phyloP scores from a whole-genome alignment of 2,888 invertebrate genomes.

The Drosophila hamatofila region DNA sequence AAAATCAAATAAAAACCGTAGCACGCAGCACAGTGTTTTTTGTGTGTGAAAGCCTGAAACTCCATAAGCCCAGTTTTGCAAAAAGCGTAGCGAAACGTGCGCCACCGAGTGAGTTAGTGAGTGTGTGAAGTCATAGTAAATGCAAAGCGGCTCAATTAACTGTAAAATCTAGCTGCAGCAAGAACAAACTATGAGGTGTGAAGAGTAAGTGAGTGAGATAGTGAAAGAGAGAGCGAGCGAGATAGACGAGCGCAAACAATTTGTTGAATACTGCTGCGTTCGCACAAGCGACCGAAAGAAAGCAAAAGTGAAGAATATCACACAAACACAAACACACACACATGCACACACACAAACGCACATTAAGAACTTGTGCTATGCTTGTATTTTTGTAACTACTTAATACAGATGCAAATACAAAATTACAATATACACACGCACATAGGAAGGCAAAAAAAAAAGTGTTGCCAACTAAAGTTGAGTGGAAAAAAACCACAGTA shows the following conservation, averaged over 20 bases:
- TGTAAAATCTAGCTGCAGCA: constrained; percentile 54
- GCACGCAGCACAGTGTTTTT: constrained; percentile 38
- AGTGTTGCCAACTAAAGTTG: constrained; percentile 56
- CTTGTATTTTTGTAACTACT: constrained; percentile 44
- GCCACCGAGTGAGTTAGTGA: constrained; percentile 29
- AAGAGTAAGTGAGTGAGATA: constrained; percentile 30
- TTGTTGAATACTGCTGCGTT: constrained; percentile 71
- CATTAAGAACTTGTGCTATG: constrained; percentile 4
- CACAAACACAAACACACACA: constrained; percentile 17
- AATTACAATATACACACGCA: constrained; percentile 54
- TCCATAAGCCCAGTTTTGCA: constrained; percentile 26
- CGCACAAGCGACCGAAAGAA: constrained; percentile 55
- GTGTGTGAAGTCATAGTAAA: constrained; percentile 18
- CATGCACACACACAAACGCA: constrained; percentile 20
- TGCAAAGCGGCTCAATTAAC: constrained; percentile 68
- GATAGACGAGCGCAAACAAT: constrained; percentile 66
- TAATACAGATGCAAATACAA: constrained; percentile 59
- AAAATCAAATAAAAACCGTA: constrained; percentile 46
- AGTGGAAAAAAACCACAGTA: constrained; percentile 53
- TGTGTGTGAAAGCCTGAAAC: constrained; percentile 4
- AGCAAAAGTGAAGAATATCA: constrained; percentile 70
- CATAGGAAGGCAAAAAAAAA: constrained; percentile 28
- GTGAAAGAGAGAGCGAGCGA: background rate
- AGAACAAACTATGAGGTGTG: constrained; percentile 35
- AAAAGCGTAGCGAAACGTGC: constrained; percentile 31